These are phyloP conservation scores for Polymixis flavicincta DNA, from an alignment of 2,888 invertebrate species.

Conservation along the genomic window DNA sequence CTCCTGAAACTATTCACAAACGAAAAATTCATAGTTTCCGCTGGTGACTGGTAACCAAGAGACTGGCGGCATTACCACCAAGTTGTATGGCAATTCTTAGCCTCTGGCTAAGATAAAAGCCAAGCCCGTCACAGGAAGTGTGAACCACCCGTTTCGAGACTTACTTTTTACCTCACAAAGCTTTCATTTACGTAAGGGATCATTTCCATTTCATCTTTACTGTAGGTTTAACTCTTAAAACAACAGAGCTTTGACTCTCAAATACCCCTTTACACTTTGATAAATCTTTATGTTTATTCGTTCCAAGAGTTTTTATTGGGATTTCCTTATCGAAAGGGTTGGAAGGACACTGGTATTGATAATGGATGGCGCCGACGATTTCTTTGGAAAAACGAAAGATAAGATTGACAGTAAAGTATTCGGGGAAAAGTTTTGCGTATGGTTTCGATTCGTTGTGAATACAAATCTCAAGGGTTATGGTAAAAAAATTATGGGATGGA, in stretches of 20 bases:
- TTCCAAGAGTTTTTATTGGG: conserved; percentile 29
- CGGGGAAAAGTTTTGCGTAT: conserved; percentile 24
- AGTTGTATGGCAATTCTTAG: no score
- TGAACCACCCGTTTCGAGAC: no score
- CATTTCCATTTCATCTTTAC: background rate
- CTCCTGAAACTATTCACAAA: no score
- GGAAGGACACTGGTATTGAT: conserved; percentile 35
- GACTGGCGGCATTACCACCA: no score
- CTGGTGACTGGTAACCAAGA: no score
- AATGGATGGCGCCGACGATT: conserved; percentile 46
- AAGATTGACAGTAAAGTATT: conserved; percentile 47
- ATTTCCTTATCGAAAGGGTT: conserved; percentile 59
- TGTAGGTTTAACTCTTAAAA: conserved; percentile 4
- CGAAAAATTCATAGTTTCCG: no score
- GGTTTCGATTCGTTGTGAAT: conserved; percentile 6
- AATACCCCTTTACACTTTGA: conserved; percentile 35
- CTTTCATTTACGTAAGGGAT: background rate
- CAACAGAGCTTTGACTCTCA: conserved; percentile 31
- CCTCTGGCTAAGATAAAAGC: no score
- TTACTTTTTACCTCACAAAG: background rate
- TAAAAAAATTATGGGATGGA: background rate
- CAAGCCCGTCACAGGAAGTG: no score
- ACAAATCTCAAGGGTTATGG: background rate
- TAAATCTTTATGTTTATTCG: conserved; percentile 53
- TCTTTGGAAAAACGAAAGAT: conserved; percentile 35